phyloP scores from a whole-genome alignment of 2,797 vertebrate genomes.

The Molossus molossus region DNA sequence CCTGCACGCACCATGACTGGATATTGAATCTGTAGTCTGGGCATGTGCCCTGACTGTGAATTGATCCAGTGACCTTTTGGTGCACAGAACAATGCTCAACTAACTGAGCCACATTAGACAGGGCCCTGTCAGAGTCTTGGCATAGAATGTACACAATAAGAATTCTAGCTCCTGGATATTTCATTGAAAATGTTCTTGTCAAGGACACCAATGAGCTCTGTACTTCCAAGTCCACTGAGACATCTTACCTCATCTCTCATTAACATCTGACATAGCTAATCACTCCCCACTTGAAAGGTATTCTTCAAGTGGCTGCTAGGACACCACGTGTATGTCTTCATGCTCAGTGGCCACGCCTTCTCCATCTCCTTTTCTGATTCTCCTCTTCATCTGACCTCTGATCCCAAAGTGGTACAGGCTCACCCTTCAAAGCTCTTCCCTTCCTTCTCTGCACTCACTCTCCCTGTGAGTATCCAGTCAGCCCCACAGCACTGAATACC shows the following conservation, averaged over 20 bases:
- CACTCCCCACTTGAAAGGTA: neutral
- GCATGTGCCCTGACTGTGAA: too few relatives aligned
- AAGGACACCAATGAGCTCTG: neutral
- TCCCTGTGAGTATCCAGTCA: neutral
- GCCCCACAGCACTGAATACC: neutral
- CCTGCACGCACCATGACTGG: too few relatives aligned
- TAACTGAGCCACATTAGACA: too few relatives aligned
- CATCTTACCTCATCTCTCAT: conserved; percentile 34
- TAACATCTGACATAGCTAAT: neutral
- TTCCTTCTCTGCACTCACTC: neutral
- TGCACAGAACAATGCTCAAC: too few relatives aligned
- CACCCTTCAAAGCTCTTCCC: neutral
- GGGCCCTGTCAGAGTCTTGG: neutral
- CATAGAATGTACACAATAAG: neutral
- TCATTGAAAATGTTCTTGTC: neutral
- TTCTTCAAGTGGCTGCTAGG: neutral
- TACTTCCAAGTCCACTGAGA: neutral
- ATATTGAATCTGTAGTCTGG: too few relatives aligned
- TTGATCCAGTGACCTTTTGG: too few relatives aligned
- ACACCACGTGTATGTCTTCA: neutral
- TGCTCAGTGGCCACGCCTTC: neutral
- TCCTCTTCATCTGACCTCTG: neutral
- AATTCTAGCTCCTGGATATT: neutral
- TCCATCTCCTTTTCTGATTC: neutral
- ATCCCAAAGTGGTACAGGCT: neutral